A percentile compares a stretch with the other conserved stretches of the same genome.
These are phyloP conservation scores for Pandemis heparana DNA, from an alignment of 2,888 invertebrate genomes.

Conservation along the genomic window DNA sequence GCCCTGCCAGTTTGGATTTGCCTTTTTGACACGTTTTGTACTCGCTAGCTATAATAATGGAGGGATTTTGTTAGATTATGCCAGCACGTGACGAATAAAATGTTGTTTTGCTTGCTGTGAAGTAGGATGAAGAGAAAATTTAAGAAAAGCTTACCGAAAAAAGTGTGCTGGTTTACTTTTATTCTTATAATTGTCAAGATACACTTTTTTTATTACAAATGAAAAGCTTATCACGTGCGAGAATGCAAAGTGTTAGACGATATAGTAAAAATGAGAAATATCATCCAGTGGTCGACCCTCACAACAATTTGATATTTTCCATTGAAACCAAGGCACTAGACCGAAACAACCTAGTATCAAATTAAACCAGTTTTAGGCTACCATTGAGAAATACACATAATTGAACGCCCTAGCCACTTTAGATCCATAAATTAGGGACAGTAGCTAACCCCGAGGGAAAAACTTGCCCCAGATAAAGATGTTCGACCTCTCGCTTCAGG, in stretches of 20 bases:
- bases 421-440: slow-evolving; percentile 21
- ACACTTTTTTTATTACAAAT: too few species aligned
- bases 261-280: not conserved
- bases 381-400: slow-evolving; percentile 10
- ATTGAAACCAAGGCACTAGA: slow-evolving; percentile 1
- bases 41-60: slow-evolving; percentile 2
- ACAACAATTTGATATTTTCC: not conserved
- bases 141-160: not conserved
- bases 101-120: not conserved
- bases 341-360: slow-evolving; percentile 8
- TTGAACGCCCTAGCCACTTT: slow-evolving; percentile 5
- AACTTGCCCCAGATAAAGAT: slow-evolving; percentile 24
- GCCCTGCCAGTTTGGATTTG: slow-evolving; percentile 20
- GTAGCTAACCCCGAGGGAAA: slow-evolving; percentile 1
- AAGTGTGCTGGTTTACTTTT: not conserved
- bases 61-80: not conserved
- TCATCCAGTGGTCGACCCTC: not conserved
- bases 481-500: slow-evolving; percentile 11
- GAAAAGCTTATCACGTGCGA: too few species aligned
- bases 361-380: slow-evolving; percentile 8
- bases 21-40: slow-evolving; percentile 22
- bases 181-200: not conserved
- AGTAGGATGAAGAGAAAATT: not conserved
- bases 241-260: too few species aligned
- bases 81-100: slow-evolving; percentile 5